Evolutionary conservation across 2,888 invertebrate species (phyloP).

Genomic region (Xestoiulus laeticollis): DNA sequence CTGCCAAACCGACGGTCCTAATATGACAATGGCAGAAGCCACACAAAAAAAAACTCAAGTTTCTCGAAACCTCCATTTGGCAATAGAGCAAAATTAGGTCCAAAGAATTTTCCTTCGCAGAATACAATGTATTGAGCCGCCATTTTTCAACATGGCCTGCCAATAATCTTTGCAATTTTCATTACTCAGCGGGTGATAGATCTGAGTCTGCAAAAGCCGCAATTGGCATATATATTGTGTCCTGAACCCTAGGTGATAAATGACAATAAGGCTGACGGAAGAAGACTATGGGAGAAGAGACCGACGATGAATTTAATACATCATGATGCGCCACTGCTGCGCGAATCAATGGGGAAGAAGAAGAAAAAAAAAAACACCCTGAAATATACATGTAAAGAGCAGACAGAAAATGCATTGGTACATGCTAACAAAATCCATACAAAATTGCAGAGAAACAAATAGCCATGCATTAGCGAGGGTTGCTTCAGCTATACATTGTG

Average conservation of each 20-base stretch:
- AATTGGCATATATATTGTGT: constrained; percentile 40
- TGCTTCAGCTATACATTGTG: neutral
- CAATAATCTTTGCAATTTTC: constrained; percentile 43
- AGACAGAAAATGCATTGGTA: neutral
- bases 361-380: neutral
- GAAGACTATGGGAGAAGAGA: constrained; percentile 24
- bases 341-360: constrained; percentile 13
- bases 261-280: constrained; percentile 43
- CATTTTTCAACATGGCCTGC: constrained; percentile 35
- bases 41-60: neutral
- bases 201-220: constrained; percentile 39
- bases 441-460: neutral
- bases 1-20: neutral
- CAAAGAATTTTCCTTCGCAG: neutral
- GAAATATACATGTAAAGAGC: neutral
- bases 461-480: neutral
- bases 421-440: neutral
- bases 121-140: neutral
- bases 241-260: constrained; percentile 40
- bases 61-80: neutral
- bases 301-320: constrained; percentile 40
- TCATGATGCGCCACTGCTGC: constrained; percentile 30
- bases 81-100: neutral
- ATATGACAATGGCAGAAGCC: neutral
- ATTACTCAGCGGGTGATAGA: constrained; percentile 43